These are phyloP conservation scores for Ashinkailepas kermadecensis DNA, from an alignment of 2,888 invertebrate species.

Conservation along the genomic window DNA sequence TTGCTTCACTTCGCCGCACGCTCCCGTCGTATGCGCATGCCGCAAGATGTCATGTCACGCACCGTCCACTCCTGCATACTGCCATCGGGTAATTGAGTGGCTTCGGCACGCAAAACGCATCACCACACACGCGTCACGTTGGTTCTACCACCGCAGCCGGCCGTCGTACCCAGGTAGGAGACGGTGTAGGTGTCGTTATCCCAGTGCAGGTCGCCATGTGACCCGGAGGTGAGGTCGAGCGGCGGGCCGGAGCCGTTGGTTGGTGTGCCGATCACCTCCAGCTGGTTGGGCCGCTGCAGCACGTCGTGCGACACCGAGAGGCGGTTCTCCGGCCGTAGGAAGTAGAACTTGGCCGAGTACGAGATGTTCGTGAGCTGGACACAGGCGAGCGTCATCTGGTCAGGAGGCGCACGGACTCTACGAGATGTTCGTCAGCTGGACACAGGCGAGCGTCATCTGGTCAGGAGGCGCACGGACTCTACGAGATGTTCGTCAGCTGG, in stretches of 20 bases:
- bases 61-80: too few species aligned
- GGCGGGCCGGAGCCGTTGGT: slow-evolving; percentile 24
- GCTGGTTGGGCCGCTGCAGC: slow-evolving; percentile 28
- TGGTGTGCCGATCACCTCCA: slow-evolving; percentile 16
- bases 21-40: too few species aligned
- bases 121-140: too few species aligned
- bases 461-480: neutral
- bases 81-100: too few species aligned
- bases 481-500: slow-evolving; percentile 30
- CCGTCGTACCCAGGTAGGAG: slow-evolving; percentile 26
- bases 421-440: too few species aligned
- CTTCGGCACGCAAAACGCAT: too few species aligned
- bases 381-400: neutral
- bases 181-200: slow-evolving; percentile 19
- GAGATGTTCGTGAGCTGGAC: slow-evolving; percentile 29
- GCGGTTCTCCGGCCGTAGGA: slow-evolving; percentile 22
- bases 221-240: slow-evolving; percentile 22
- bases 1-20: too few species aligned
- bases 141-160: too few species aligned
- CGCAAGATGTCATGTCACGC: too few species aligned
- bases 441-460: neutral
- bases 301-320: slow-evolving; percentile 24
- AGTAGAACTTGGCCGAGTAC: slow-evolving; percentile 24
- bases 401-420: neutral
- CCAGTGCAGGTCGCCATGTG: slow-evolving; percentile 29